Base-by-base conservation (phyloP, 1,140 invertebrate species). In the Tenebrio molitor region DNA sequence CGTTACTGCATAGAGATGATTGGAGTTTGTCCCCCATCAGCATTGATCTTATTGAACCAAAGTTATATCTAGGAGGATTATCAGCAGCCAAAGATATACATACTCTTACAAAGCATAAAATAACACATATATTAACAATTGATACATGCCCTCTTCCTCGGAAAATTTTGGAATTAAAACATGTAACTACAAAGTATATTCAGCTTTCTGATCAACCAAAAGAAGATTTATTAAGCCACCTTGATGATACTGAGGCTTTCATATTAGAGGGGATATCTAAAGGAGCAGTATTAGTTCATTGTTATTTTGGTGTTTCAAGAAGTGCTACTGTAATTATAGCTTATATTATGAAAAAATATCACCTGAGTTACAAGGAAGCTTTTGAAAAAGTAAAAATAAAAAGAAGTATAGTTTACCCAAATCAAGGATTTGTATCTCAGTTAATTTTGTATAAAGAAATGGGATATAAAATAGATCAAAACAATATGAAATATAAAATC, bases 221-320 rank as follows among this genome's bases (percentile, higher is more conserved):
- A 74, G 94, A 95, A 79, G 93, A 95, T 82, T 82, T 95, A 7
- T 85, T 95, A n/a, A 91, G 87, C 71, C 87, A 93, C 78, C 89
- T 95, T 74, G 90, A 92, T 76, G 88, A 90, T 39, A 89, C 91
- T 15, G 89, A 89, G 81, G 83, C 90, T 1, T 95, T 94, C 76
- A 94, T 95, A 25, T 86, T 86, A 64, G 80, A 87, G 15, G 89
- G 89, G 7, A 7, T 78, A 39, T 79, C 84, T 44, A 84, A 85
- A 23, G 89, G 90, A 12, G 89, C 83, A 72, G 86, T 95, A 2
- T 83, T 95, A 7, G 92, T 95, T 0, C 94, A 95, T 78, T 95
- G 94, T 83, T 93, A 94, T 78, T 94, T 91, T 80, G 94, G 94
- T 14, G 90, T 96, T n/a, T 95, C 94, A 1, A 85, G 95, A 68